Evolutionary conservation across 2,113 vertebrate genomes (phyloP), one percentile per base, ranked within the genome.

Genomic region (Neodon shergylaensis): DNA sequence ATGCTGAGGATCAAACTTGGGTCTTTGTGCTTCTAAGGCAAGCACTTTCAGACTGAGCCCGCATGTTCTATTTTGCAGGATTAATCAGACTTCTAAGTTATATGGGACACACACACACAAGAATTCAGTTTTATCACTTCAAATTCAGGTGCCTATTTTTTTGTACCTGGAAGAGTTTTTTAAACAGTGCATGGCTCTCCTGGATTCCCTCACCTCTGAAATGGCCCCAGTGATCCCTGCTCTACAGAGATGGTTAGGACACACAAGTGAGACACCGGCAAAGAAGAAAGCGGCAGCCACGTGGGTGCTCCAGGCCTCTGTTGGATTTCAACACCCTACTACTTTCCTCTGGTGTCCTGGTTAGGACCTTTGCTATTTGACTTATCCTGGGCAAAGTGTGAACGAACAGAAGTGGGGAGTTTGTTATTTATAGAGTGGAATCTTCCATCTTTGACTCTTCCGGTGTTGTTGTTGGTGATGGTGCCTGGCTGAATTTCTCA

Each of bases 371-470:
- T 11, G 68, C 17, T 54, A 28, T 49, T 91, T 89, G 31, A 24
- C 95, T 91, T 61, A 84, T 79, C 70, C 94, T 42, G 33, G 7
- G 47, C 17, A 78, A 77, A 0, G 16, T 65, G 82, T 85, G 28
- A 21, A 88, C 54, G 39, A 90, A 21, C 5, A 95, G 24, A 90
- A 88, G 58, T 17, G 21, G 61, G 70, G 73, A 65, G 72, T 73
- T 61, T 63, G 5, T 61, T 49, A 21, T n/a, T 24, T 47, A 5
- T 42, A 52, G 85, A 93, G 91, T 49, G 87, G 19, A 88, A 42
- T 95, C 7, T 68, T 81, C 85, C 19, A 21, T 73, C 28, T 85
- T 82, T 58, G 66, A 49, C 24, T 84, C 86, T 96, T 88, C 94
- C 54, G 1, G 26, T 70, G 66, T 21, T 16, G 36, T 39, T 84